A percentile compares a stretch with the other conserved stretches of the same genome.
phyloP scores from a whole-genome alignment of 2,113 vertebrate genomes.

The Ia io region DNA sequence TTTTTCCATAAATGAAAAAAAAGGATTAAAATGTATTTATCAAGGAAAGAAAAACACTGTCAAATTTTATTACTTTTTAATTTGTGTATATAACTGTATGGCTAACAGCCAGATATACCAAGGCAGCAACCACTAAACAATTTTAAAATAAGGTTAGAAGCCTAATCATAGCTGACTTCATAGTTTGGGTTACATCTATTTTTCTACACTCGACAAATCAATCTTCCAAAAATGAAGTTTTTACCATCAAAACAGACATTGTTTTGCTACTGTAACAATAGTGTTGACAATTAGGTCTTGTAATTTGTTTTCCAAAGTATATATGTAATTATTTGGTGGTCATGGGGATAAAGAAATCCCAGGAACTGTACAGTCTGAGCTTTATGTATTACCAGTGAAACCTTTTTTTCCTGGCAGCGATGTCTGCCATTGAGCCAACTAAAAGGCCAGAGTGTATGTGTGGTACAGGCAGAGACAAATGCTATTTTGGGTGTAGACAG shows the following conservation, averaged over 20 bases:
- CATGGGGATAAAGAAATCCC: neutral
- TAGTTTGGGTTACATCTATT: neutral
- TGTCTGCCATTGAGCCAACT: neutral
- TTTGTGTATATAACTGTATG: neutral
- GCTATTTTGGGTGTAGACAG: conserved; percentile 45
- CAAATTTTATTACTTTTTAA: conserved; percentile 24
- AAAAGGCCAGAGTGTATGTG: conserved; percentile 45
- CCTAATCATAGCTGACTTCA: conserved; percentile 42
- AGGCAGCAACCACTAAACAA: neutral
- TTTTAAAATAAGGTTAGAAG: conserved; percentile 32
- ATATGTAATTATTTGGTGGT: neutral
- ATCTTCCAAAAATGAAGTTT: conserved; percentile 52
- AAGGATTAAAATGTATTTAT: conserved; percentile 29
- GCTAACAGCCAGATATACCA: neutral
- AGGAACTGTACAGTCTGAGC: neutral
- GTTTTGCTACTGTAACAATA: conserved; percentile 35
- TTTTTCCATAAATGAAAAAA: conserved; percentile 35
- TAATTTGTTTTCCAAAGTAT: conserved; percentile 22
- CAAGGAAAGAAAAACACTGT: conserved; percentile 14
- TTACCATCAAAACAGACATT: conserved; percentile 43
- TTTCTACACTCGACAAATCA: conserved; percentile 46
- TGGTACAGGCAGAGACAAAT: conserved; percentile 45
- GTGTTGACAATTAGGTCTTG: conserved; percentile 36
- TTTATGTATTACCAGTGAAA: conserved; percentile 37
- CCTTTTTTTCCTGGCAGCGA: conserved; percentile 55